Conservation (phyloP, 2,888 invertebrate genomes). For the Hydroisotoma schaefferi region DNA sequence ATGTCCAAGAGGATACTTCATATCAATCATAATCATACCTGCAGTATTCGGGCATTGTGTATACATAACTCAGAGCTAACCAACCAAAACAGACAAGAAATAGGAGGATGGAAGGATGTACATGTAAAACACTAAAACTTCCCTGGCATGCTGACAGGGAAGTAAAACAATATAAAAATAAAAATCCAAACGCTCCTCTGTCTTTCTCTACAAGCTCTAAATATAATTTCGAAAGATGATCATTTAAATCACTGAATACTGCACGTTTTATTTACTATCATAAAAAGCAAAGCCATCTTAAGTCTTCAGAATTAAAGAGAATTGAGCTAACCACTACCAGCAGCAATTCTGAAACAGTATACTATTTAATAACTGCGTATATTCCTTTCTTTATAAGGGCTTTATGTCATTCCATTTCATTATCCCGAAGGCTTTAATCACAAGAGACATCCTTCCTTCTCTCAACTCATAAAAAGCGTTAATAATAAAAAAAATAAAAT, state of each 20-base stretch:
- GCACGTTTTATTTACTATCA: too few relatives aligned
- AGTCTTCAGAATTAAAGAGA: too few relatives aligned
- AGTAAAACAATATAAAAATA: not conserved
- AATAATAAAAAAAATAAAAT: not conserved
- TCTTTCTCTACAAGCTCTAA: too few relatives aligned
- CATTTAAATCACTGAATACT: too few relatives aligned
- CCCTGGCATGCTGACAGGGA: not conserved
- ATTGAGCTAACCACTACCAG: too few relatives aligned
- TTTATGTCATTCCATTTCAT: constrained; percentile 16
- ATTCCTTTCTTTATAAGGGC: constrained; percentile 2
- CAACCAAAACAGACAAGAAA: constrained; percentile 1
- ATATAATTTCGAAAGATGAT: too few relatives aligned
- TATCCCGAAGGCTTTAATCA: constrained; percentile 15
- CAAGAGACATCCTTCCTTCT: not conserved
- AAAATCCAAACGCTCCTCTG: too few relatives aligned
- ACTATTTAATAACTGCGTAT: not conserved
- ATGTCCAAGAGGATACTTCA: not conserved
- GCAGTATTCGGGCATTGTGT: not conserved
- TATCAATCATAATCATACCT: not conserved
- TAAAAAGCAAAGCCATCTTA: too few relatives aligned
- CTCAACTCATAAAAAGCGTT: not conserved
- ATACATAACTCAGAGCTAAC: too few relatives aligned
- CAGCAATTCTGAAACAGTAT: too few relatives aligned
- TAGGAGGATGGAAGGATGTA: constrained; percentile 4
- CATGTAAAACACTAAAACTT: not conserved